A percentile compares a stretch with the other conserved stretches of the same genome.
phyloP scores from a whole-genome alignment of 2,797 vertebrate species.

The Paratrypauchen microcephalus region DNA sequence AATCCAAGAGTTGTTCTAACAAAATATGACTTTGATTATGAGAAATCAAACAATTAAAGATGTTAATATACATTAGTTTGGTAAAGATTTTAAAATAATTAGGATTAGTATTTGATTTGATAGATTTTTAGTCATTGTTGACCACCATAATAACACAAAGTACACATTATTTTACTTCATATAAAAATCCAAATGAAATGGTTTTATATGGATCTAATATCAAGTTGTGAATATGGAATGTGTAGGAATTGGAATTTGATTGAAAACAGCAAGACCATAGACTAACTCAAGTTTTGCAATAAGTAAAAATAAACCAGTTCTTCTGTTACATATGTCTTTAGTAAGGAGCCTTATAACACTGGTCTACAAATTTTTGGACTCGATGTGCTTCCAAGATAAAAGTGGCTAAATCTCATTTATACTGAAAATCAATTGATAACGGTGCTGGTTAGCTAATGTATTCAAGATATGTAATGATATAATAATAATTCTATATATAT shows the following conservation, averaged over 20 bases:
- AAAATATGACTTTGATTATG: background rate
- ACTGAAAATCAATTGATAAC: no score
- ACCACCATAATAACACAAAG: background rate
- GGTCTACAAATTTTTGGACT: no score
- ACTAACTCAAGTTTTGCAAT: no score
- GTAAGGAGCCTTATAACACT: background rate
- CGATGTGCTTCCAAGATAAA: no score
- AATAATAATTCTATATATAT: no score
- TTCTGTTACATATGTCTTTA: background rate
- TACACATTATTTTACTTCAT: background rate
- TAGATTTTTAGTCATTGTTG: background rate
- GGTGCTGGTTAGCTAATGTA: no score
- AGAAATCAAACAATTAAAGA: background rate
- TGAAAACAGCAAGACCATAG: background rate
- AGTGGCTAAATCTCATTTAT: no score
- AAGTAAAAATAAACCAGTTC: no score
- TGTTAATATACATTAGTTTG: background rate
- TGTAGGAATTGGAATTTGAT: background rate
- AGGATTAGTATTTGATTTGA: no score
- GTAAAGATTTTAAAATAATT: no score
- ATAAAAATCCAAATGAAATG: no score
- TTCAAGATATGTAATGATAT: no score
- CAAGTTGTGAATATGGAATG: background rate
- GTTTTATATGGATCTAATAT: background rate
- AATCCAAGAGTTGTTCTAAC: constrained; percentile 3